phyloP scores from a whole-genome alignment of 2,113 vertebrate species.

The Megaptera novaeangliae region DNA sequence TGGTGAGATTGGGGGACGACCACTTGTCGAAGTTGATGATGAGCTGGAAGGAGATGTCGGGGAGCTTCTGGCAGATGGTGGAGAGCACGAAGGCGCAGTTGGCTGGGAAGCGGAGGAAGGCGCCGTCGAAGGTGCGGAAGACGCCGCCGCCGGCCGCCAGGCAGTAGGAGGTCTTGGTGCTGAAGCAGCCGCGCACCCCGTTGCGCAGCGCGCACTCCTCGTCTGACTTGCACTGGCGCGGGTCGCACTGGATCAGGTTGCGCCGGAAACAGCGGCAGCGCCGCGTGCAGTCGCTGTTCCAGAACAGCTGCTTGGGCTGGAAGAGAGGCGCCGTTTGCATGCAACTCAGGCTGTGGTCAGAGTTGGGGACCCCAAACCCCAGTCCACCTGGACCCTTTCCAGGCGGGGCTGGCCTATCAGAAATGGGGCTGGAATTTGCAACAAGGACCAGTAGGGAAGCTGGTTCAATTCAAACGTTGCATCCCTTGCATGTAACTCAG shows the following conservation, averaged over 20 bases:
- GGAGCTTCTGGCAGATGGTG: slow-evolving; percentile 98
- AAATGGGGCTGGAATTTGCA: not conserved
- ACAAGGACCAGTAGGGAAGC: not conserved
- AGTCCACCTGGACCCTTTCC: not conserved
- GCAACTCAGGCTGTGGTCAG: not conserved
- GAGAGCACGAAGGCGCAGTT: slow-evolving; percentile 98
- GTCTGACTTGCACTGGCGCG: slow-evolving; percentile 92
- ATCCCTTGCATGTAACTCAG: not conserved
- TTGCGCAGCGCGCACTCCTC: slow-evolving; percentile 91
- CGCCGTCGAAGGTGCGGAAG: slow-evolving; percentile 96
- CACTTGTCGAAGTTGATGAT: slow-evolving; percentile 99
- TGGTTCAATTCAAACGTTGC: not conserved
- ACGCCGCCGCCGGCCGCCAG: slow-evolving; percentile 92
- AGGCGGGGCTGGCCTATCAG: not conserved
- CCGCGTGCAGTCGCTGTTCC: slow-evolving; percentile 94
- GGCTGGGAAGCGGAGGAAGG: slow-evolving; percentile 95
- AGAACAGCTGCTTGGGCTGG: slow-evolving; percentile 97
- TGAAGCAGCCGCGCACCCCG: slow-evolving; percentile 92
- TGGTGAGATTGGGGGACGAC: slow-evolving; percentile 95
- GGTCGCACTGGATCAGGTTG: slow-evolving; percentile 98
- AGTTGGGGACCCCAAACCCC: not conserved
- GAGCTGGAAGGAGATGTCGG: slow-evolving; percentile 97
- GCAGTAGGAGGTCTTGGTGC: slow-evolving; percentile 91
- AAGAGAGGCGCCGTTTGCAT: not conserved
- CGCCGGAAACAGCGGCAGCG: slow-evolving; percentile 97